phyloP scores from a whole-genome alignment of 2,888 invertebrate species.

The Atrina japonica region DNA sequence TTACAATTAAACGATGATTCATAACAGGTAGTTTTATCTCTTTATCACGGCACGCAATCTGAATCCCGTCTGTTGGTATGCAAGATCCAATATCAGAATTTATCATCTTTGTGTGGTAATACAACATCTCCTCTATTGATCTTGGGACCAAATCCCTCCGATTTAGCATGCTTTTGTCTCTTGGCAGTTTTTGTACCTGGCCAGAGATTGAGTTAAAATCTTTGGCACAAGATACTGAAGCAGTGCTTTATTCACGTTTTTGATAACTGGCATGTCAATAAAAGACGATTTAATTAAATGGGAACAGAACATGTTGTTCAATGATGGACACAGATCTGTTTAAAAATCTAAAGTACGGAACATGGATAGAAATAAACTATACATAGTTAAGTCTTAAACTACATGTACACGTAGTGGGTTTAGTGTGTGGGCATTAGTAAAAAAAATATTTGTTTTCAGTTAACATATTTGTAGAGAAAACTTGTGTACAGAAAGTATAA shows the following conservation, averaged over 20 bases:
- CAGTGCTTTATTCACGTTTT: not conserved
- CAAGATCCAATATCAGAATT: slow-evolving; percentile 19
- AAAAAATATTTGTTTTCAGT: too few relatives aligned
- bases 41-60: slow-evolving; percentile 7
- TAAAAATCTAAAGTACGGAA: not conserved
- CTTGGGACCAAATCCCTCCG: not conserved
- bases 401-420: too few relatives aligned
- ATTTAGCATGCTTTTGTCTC: slow-evolving; percentile 21
- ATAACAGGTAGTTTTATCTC: slow-evolving; percentile 11
- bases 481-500: too few relatives aligned
- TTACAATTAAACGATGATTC: slow-evolving; percentile 28
- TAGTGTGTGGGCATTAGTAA: too few relatives aligned
- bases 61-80: slow-evolving; percentile 22
- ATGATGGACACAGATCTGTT: not conserved
- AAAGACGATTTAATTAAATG: slow-evolving; percentile 13
- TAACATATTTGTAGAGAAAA: too few relatives aligned
- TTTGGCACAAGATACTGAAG: not conserved
- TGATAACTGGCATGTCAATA: not conserved
- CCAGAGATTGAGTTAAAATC: not conserved
- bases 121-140: slow-evolving; percentile 4
- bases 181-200: not conserved
- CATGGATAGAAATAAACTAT: not conserved
- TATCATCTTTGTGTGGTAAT: slow-evolving; percentile 17
- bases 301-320: not conserved
- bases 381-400: too few relatives aligned